phyloP scores from a whole-genome alignment of 2,888 invertebrate genomes.

The Polia nebulosa region DNA sequence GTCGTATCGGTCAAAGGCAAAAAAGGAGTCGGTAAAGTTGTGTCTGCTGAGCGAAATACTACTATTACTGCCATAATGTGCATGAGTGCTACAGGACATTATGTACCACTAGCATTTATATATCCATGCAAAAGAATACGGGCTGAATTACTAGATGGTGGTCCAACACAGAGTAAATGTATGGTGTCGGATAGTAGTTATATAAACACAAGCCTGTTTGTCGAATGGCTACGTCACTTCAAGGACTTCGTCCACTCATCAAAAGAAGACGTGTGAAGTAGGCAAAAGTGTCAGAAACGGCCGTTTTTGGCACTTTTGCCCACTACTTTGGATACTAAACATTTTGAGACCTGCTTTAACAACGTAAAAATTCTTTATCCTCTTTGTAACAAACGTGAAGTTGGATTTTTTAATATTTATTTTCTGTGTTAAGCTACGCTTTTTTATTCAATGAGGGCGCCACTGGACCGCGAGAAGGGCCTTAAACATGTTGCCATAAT shows the following conservation, averaged over 20 bases:
- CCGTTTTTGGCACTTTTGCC: no score
- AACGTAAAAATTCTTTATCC: no score
- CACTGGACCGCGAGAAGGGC: no score
- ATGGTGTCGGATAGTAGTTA: constrained; percentile 2
- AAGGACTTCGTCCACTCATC: not conserved
- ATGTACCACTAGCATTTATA: constrained; percentile 1
- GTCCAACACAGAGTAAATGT: not conserved
- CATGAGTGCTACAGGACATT: constrained; percentile 7
- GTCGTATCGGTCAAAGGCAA: not conserved
- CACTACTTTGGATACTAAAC: no score
- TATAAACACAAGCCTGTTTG: not conserved
- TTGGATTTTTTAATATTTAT: no score
- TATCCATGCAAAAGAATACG: not conserved
- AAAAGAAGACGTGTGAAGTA: not conserved
- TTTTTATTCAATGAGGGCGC: no score
- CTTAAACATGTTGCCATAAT: not conserved
- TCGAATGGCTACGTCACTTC: not conserved
- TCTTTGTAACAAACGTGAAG: no score
- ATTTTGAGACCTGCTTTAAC: no score
- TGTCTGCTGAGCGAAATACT: not conserved
- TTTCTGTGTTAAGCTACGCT: no score
- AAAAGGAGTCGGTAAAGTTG: constrained; percentile 1
- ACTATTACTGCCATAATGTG: not conserved
- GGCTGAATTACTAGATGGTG: not conserved
- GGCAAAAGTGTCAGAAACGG: no score